A percentile compares a stretch with the other conserved stretches of the same genome.
Conservation (phyloP, 2,888 invertebrate genomes). For the Smittia aterrima region DNA sequence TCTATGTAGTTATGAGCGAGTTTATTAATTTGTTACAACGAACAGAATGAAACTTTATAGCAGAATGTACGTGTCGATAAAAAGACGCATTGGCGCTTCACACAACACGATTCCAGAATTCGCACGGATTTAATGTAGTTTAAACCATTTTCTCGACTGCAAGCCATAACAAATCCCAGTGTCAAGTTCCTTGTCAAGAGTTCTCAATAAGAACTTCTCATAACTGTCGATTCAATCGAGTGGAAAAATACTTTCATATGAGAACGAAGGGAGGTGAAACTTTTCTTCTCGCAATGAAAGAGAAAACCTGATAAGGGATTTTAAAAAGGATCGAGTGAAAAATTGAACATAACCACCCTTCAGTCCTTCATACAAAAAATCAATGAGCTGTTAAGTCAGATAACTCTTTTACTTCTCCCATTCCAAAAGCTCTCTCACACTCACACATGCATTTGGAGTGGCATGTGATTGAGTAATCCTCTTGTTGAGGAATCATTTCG, state of each 20-base stretch:
- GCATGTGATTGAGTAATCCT: constrained; percentile 16
- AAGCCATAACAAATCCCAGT: not conserved
- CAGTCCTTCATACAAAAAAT: constrained; percentile 10
- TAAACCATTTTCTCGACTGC: not conserved
- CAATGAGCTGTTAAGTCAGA: constrained; percentile 40
- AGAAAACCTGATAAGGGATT: constrained; percentile 25
- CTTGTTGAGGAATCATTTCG: not conserved
- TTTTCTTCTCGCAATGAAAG: not conserved
- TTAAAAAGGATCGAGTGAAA: constrained; percentile 22
- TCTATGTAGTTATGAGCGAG: not conserved
- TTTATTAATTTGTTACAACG: constrained; percentile 29
- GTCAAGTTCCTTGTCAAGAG: constrained; percentile 25
- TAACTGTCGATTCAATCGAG: constrained; percentile 39
- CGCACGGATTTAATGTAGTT: no score
- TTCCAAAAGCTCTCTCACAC: not conserved
- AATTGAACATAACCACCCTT: constrained; percentile 28
- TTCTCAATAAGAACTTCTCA: no score
- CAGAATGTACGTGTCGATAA: no score
- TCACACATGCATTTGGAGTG: constrained; percentile 2
- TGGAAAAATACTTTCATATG: constrained; percentile 32
- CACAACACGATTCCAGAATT: no score
- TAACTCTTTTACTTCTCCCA: constrained; percentile 34
- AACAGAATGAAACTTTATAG: not conserved
- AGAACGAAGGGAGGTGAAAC: not conserved
- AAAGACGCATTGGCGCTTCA: no score